These are phyloP conservation scores for Archips crataeganus DNA, from an alignment of 2,888 invertebrate genomes.

Conservation along the genomic window DNA sequence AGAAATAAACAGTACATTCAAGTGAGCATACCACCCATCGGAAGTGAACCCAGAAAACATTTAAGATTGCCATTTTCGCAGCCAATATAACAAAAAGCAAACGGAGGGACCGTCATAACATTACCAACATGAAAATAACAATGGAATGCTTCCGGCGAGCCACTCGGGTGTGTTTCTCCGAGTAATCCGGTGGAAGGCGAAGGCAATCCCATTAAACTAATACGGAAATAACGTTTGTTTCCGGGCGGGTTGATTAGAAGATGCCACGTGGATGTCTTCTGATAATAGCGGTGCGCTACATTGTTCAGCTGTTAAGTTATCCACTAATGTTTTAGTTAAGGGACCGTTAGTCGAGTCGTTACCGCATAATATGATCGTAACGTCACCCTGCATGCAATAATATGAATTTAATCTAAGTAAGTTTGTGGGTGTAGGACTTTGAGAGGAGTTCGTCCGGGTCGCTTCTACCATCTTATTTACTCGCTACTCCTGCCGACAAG, in stretches of 20 bases:
- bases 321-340: background rate
- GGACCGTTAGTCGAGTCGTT: background rate
- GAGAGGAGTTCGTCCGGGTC: too few species aligned
- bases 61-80: conserved; percentile 18
- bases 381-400: too few species aligned
- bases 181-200: conserved; percentile 32
- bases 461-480: too few species aligned
- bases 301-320: background rate
- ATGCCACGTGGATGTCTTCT: background rate
- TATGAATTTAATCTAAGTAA: background rate
- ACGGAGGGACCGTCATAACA: conserved; percentile 23
- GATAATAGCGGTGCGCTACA: background rate
- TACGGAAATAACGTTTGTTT: conserved; percentile 38
- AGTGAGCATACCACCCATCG: background rate
- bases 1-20: background rate
- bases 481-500: too few species aligned
- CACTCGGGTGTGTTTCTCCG: conserved; percentile 25
- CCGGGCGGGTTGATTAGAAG: conserved; percentile 32
- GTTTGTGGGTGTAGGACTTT: too few species aligned
- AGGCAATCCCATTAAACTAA: conserved; percentile 40
- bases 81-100: conserved; percentile 33
- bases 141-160: conserved; percentile 23
- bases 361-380: too few species aligned
- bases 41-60: conserved; percentile 1
- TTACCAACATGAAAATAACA: conserved; percentile 38